Conservation (phyloP, 2,113 vertebrate species). For the Sinocyclocheilus anshuiensis region DNA sequence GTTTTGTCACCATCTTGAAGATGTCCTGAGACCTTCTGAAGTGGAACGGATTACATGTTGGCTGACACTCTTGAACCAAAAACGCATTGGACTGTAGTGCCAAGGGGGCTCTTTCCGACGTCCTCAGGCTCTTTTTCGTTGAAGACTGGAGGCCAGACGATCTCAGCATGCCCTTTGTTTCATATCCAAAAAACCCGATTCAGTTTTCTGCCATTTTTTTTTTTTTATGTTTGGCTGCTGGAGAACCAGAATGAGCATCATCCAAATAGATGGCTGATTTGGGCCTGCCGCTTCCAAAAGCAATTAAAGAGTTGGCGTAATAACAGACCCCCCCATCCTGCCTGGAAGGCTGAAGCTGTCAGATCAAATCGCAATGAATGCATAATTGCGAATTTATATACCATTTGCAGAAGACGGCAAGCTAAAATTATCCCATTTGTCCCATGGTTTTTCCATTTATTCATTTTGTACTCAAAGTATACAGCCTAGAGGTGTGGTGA, state of each 20-base stretch:
- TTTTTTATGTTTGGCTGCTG: slow-evolving; percentile 28
- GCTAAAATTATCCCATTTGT: slow-evolving; percentile 37
- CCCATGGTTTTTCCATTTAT: background rate
- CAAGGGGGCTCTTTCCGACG: background rate
- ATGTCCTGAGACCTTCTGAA: background rate
- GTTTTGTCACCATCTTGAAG: slow-evolving; percentile 27
- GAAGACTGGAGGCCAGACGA: slow-evolving; percentile 2
- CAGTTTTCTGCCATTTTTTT: background rate
- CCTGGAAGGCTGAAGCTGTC: slow-evolving; percentile 27
- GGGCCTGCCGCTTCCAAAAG: slow-evolving; percentile 22
- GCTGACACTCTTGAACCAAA: slow-evolving; percentile 20
- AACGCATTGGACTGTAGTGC: background rate
- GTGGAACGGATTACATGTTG: slow-evolving; percentile 22
- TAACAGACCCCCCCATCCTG: slow-evolving; percentile 9
- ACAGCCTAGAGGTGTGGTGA: slow-evolving; percentile 18
- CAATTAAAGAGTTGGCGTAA: slow-evolving; percentile 38
- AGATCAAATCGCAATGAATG: slow-evolving; percentile 41
- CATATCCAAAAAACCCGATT: slow-evolving; percentile 33
- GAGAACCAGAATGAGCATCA: background rate
- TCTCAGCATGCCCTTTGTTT: slow-evolving; percentile 5
- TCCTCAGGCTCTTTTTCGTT: background rate
- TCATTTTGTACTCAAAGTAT: slow-evolving; percentile 1
- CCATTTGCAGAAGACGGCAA: slow-evolving; percentile 4
- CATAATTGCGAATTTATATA: slow-evolving; percentile 25
- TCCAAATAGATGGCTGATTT: slow-evolving; percentile 37